Evolutionary conservation across 2,888 invertebrate genomes (phyloP).

Genomic region (Cosmia pyralina): DNA sequence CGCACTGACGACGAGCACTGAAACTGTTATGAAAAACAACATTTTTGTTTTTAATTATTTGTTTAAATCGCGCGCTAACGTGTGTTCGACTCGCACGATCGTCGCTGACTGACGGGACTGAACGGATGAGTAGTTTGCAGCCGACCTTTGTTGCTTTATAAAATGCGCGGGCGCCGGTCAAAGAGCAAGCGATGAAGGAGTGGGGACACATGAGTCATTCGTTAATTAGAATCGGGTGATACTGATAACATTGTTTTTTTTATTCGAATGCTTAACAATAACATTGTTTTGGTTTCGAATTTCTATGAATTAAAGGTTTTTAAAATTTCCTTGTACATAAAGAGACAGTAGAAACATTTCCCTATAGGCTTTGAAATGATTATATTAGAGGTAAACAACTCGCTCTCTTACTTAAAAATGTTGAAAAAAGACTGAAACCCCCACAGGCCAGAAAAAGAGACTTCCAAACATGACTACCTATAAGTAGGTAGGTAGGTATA

Average conservation of each 20-base stretch:
- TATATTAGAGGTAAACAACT: not conserved
- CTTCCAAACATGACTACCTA: too few relatives aligned
- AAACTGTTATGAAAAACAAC: slow-evolving; percentile 78
- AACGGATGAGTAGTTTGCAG: slow-evolving; percentile 75
- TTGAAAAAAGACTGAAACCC: too few relatives aligned
- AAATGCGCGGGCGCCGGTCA: slow-evolving; percentile 83
- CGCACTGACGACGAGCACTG: slow-evolving; percentile 80
- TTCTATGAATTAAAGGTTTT: not conserved
- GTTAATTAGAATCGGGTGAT: not conserved
- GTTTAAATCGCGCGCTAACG: slow-evolving; percentile 82
- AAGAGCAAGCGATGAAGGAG: slow-evolving; percentile 72
- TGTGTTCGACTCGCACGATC: slow-evolving; percentile 82
- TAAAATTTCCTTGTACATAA: not conserved
- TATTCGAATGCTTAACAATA: not conserved
- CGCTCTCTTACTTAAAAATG: not conserved
- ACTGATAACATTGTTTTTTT: slow-evolving; percentile 36
- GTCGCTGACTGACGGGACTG: slow-evolving; percentile 74
- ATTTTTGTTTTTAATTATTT: slow-evolving; percentile 69
- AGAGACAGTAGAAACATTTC: not conserved
- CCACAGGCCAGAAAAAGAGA: too few relatives aligned
- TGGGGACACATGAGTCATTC: slow-evolving; percentile 49
- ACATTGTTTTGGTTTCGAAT: not conserved
- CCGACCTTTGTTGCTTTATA: slow-evolving; percentile 85
- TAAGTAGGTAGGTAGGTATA: too few relatives aligned
- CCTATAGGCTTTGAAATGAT: not conserved